A percentile compares a stretch with the other conserved stretches of the same genome.
These are phyloP conservation scores for Rapana venosa DNA, from an alignment of 2,888 invertebrate genomes.

Conservation along the genomic window DNA sequence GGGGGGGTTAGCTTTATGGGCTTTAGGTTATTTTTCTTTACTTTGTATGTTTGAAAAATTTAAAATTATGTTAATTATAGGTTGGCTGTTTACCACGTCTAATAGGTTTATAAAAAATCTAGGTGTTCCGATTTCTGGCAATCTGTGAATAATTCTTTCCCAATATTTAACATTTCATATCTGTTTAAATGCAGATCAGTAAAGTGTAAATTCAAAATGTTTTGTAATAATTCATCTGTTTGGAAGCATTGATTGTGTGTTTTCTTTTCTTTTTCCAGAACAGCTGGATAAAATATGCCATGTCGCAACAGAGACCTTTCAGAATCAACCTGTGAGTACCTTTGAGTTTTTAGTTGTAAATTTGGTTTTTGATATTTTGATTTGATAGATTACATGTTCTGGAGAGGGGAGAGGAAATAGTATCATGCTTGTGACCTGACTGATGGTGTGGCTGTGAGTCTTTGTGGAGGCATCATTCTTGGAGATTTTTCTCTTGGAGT, in stretches of 20 bases:
- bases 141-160: not conserved
- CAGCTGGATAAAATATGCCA: conserved; percentile 27
- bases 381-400: too few relatives aligned
- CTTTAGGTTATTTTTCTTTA: too few relatives aligned
- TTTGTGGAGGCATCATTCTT: too few relatives aligned
- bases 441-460: too few relatives aligned
- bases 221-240: not conserved
- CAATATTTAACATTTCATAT: not conserved
- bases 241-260: not conserved
- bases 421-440: too few relatives aligned
- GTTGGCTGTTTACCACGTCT: not conserved
- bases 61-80: not conserved
- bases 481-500: too few relatives aligned
- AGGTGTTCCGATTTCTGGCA: too few relatives aligned
- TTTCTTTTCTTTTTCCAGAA: conserved; percentile 8
- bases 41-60: too few relatives aligned
- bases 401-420: not conserved
- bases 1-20: too few relatives aligned
- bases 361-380: too few relatives aligned
- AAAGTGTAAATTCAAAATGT: not conserved
- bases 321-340: conserved; percentile 12
- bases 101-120: not conserved
- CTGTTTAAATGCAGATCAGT: not conserved
- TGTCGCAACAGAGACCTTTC: conserved; percentile 21
- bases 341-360: not conserved